Percentiles rank a stretch among this genome's conserved stretches.
Conservation (phyloP, 2,888 invertebrate genomes). For the Polyploca ridens region DNA sequence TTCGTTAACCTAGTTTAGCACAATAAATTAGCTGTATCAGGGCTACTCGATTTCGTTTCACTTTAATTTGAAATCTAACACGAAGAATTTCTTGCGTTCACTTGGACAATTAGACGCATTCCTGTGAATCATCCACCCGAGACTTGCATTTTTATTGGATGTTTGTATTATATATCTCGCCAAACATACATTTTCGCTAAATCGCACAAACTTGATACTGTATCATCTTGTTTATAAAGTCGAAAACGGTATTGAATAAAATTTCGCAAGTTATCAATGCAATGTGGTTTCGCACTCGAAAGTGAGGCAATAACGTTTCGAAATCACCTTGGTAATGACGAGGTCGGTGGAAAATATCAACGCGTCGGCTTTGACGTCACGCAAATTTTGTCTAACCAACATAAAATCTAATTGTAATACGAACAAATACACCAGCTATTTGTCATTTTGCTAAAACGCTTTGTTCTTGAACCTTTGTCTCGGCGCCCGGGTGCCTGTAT, state of each 20-base stretch:
- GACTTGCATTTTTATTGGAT: conserved; percentile 76
- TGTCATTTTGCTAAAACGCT: conserved; percentile 32
- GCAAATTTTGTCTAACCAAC: conserved; percentile 45
- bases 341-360: conserved; percentile 51
- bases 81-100: conserved; percentile 67
- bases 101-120: conserved; percentile 77
- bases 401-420: conserved; percentile 44
- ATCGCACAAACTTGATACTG: conserved; percentile 51
- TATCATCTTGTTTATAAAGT: conserved; percentile 50
- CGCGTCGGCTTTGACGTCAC: conserved; percentile 51
- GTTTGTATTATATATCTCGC: conserved; percentile 69
- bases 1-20: conserved; percentile 24
- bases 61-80: conserved; percentile 73
- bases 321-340: conserved; percentile 63
- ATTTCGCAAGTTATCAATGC: conserved; percentile 41
- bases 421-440: conserved; percentile 31
- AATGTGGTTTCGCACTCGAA: conserved; percentile 52
- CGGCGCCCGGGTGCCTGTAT: conserved; percentile 13
- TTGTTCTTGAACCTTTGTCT: conserved; percentile 38
- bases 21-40: conserved; percentile 35
- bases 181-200: conserved; percentile 58
- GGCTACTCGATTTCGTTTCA: conserved; percentile 57
- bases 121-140: conserved; percentile 78
- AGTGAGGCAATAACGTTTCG: conserved; percentile 57
- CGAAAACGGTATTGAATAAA: conserved; percentile 37